These are phyloP conservation scores for Diaphora mendica DNA, from an alignment of 2,888 invertebrate genomes.

Conservation along the genomic window DNA sequence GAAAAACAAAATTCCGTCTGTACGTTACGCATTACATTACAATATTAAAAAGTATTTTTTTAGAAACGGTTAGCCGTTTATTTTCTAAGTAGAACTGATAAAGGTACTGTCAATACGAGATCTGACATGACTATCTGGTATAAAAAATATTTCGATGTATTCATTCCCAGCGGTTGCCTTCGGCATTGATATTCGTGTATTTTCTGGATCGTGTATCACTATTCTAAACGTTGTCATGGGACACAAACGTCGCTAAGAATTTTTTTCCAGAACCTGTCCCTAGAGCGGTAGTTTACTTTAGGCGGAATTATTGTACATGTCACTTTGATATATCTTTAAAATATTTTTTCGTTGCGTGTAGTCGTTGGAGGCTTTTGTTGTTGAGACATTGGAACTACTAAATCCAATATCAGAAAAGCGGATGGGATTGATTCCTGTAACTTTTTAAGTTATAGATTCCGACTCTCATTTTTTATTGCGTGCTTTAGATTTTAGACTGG, in stretches of 20 bases:
- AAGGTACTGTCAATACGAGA: not conserved
- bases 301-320: not conserved
- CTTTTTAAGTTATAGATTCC: not conserved
- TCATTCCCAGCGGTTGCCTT: constrained; percentile 44
- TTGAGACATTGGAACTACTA: not conserved
- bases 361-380: not conserved
- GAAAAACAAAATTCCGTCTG: not conserved
- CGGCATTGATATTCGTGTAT: constrained; percentile 44
- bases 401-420: not conserved
- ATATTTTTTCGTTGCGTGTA: not conserved
- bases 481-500: too few relatives aligned
- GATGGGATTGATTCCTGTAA: not conserved
- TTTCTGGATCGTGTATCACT: constrained; percentile 35
- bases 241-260: constrained; percentile 23
- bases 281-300: constrained; percentile 24
- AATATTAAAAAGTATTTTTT: not conserved
- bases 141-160: constrained; percentile 41
- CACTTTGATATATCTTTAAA: not conserved
- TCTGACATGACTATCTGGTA: not conserved
- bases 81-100: not conserved
- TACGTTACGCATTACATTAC: not conserved
- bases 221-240: constrained; percentile 47
- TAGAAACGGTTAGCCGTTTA: not conserved
- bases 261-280: constrained; percentile 27
- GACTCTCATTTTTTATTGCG: not conserved